A percentile compares a stretch with the other conserved stretches of the same genome.
Evolutionary conservation across 2,797 vertebrate genomes (phyloP).

Genomic region (Falco concolor): DNA sequence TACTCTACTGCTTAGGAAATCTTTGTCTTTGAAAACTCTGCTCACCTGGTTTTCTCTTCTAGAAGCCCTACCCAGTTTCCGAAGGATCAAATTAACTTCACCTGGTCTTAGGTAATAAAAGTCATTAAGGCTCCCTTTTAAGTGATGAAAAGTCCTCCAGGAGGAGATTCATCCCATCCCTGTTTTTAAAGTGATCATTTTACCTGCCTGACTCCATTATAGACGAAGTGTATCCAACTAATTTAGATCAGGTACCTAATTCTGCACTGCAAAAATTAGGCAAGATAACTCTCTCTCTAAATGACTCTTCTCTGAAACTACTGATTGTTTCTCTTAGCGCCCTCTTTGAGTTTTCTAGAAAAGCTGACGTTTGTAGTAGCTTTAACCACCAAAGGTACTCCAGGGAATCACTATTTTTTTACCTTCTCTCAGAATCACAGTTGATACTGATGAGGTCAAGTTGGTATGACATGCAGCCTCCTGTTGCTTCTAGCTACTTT

Average conservation of each 20-base stretch:
- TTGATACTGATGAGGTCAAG: background rate
- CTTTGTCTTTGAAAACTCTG: background rate
- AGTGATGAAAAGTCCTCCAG: background rate
- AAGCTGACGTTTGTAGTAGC: background rate
- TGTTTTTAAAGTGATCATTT: background rate
- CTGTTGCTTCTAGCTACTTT: background rate
- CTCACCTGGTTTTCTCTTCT: background rate
- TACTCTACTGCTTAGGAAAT: background rate
- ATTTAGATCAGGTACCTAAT: background rate
- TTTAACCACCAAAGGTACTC: background rate
- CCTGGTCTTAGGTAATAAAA: background rate
- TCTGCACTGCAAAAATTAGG: background rate
- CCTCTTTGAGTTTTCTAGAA: background rate
- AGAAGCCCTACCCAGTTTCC: background rate
- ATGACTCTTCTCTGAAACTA: background rate
- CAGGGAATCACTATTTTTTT: background rate
- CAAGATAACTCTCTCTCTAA: background rate
- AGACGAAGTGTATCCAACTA: background rate
- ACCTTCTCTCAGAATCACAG: background rate
- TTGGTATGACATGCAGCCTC: background rate
- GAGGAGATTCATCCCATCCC: background rate
- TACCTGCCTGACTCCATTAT: background rate
- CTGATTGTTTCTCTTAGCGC: background rate
- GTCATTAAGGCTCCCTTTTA: background rate
- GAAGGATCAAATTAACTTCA: background rate